Conservation (phyloP, 1,140 invertebrate genomes). For the Augochlora pura region DNA sequence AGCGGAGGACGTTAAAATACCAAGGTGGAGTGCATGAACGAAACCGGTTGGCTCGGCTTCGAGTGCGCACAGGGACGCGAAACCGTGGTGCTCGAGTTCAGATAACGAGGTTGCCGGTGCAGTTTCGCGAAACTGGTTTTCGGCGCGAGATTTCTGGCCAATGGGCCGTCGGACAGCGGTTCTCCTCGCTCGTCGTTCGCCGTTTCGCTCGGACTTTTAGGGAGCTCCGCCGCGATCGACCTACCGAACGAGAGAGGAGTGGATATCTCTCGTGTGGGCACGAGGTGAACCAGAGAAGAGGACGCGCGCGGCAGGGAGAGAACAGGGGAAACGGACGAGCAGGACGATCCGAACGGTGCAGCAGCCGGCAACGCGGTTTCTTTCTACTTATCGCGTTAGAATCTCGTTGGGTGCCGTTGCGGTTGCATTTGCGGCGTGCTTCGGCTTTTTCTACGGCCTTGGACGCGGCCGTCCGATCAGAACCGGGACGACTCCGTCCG, state of each 20-base stretch:
- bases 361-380: constrained; percentile 40
- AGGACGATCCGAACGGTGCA: constrained; percentile 41
- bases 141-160: constrained; percentile 43
- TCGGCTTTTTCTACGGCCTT: constrained; percentile 64
- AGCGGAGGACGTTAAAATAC: constrained; percentile 45
- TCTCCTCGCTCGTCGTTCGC: constrained; percentile 3
- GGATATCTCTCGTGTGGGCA: not conserved
- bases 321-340: too few relatives aligned
- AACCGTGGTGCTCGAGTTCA: constrained; percentile 59
- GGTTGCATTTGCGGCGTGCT: constrained; percentile 62
- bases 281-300: not conserved
- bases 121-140: constrained; percentile 60
- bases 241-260: not conserved
- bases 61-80: constrained; percentile 40
- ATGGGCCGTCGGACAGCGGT: constrained; percentile 26
- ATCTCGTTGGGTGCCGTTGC: constrained; percentile 65
- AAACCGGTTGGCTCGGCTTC: constrained; percentile 52
- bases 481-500: constrained; percentile 53
- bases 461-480: constrained; percentile 53
- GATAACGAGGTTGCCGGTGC: constrained; percentile 64
- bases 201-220: not conserved
- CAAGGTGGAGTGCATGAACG: constrained; percentile 56
- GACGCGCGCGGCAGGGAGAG: not conserved
- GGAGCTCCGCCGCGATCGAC: not conserved
- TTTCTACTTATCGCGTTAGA: constrained; percentile 56